Percentiles rank a stretch among this genome's conserved stretches.
Conservation (phyloP, 1,140 invertebrate species). For the Globodera ellingtonae region DNA sequence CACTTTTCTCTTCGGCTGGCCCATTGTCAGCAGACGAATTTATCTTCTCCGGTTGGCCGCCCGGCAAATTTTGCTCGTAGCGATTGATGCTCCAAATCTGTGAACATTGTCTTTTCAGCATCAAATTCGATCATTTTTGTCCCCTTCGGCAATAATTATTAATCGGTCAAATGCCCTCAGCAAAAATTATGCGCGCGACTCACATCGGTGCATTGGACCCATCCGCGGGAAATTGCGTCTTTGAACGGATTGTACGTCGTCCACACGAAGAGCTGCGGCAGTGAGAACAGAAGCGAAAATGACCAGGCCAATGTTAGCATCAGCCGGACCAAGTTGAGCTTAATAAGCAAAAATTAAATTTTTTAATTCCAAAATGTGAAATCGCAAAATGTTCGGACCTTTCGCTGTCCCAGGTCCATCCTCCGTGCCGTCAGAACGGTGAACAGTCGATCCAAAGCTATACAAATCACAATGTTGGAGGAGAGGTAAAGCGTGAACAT, state of each 20-base stretch:
- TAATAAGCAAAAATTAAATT: neutral
- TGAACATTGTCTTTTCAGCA: neutral
- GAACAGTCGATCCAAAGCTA: constrained; percentile 57
- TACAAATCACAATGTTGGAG: constrained; percentile 64
- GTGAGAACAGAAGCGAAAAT: constrained; percentile 40
- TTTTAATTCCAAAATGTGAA: neutral
- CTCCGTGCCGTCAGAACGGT: constrained; percentile 55
- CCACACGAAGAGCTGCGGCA: constrained; percentile 54
- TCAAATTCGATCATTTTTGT: too few relatives aligned
- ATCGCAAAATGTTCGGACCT: constrained; percentile 2
- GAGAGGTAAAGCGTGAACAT: constrained; percentile 62
- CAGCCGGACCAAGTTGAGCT: constrained; percentile 25
- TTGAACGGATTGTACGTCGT: constrained; percentile 41
- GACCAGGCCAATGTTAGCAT: constrained; percentile 42
- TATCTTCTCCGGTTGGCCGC: constrained; percentile 1
- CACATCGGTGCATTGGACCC: constrained; percentile 58
- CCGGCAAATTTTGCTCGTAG: constrained; percentile 23
- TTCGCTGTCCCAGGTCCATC: constrained; percentile 29
- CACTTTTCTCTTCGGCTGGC: neutral
- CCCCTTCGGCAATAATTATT: too few relatives aligned
- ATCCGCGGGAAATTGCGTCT: constrained; percentile 26
- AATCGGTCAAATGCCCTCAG: too few relatives aligned
- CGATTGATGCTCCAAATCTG: constrained; percentile 31
- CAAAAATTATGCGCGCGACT: constrained; percentile 21
- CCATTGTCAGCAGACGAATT: neutral